Base-by-base conservation (phyloP, 1,140 invertebrate species). In the Ladona fulva region DNA sequence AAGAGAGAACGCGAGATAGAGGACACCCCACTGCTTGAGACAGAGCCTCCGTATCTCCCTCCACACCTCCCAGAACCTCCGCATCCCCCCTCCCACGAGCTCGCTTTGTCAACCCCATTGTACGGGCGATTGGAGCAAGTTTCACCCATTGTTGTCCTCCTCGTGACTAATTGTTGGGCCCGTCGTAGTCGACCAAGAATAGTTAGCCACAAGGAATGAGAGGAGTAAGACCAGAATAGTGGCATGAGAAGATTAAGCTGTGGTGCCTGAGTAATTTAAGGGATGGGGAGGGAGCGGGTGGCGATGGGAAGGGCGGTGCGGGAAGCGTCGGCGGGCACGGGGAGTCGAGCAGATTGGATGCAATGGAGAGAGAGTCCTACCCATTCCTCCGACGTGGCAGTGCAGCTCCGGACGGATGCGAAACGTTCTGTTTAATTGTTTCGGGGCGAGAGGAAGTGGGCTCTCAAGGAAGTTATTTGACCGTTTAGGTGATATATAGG, bases 71-170 rank as follows among this genome's bases (percentile, higher is more conserved):
- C 44, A 52, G 10, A 52, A 52, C 44, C 44, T 52, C 44, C n/a
- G 44, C 44, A 52, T 52, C 52, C 52, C n/a, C 12, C 52, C 16
- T 66, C 52, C 52, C 3, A 10, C 10, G 44, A 19, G 19, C 44
- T 66, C 52, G 52, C 52, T 66, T 66, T 66, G 52, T 66, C 52
- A 66, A 66, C 52, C n/a, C 52, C 52, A 66, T 66, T 66, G 52
- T 66, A 66, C 52, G 52, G 52, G 1, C 52, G 52, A 66, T 66
- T 66, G 52, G 16, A 66, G 52, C 52, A 66, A 66, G 52, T 66
- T 66, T 66, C 52, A 22, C 52, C 52, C 52, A 66, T 66, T 66
- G 52, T 66, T 66, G 52, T 66, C 52, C 52, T 16, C 52, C n/a
- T 12, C 16, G 3, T 19, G 52, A 66, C 52, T 66, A 66, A 66